Evolutionary conservation across 1,140 invertebrate genomes (phyloP).

Genomic region (Steinernema khuongi): DNA sequence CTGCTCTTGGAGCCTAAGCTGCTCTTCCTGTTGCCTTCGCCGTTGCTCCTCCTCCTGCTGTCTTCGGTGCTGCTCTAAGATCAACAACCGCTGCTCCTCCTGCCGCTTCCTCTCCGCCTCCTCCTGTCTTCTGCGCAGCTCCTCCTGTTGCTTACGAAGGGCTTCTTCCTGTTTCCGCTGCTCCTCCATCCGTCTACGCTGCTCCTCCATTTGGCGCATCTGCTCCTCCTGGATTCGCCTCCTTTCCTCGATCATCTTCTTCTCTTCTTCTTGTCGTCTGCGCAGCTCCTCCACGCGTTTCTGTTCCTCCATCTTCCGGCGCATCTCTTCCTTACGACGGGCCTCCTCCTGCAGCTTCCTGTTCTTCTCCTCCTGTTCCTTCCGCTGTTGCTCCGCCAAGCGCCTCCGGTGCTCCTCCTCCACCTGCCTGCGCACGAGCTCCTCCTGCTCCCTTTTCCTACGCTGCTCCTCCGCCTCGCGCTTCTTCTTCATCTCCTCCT

Average conservation of each 20-base stretch:
- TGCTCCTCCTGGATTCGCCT: slow-evolving; percentile 30
- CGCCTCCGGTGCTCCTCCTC: slow-evolving; percentile 39
- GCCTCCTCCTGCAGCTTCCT: slow-evolving; percentile 20
- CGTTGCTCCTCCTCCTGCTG: too few species aligned
- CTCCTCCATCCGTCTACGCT: too few species aligned
- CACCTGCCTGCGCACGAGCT: slow-evolving; percentile 42
- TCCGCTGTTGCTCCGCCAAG: slow-evolving; percentile 33
- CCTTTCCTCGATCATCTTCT: not conserved
- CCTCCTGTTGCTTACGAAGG: too few species aligned
- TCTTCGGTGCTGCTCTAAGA: too few species aligned
- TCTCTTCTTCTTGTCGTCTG: slow-evolving; percentile 7
- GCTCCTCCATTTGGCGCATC: too few species aligned
- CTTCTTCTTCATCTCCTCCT: too few species aligned
- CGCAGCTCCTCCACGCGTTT: not conserved
- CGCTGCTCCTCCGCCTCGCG: slow-evolving; percentile 28
- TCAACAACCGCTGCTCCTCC: too few species aligned
- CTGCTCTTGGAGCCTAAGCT: too few species aligned
- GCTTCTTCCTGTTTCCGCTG: too few species aligned
- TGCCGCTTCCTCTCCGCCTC: too few species aligned
- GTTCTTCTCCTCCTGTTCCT: slow-evolving; percentile 37
- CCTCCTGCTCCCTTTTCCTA: slow-evolving; percentile 41
- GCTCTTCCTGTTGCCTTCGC: too few species aligned
- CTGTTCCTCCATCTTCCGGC: slow-evolving; percentile 15
- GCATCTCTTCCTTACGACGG: slow-evolving; percentile 15
- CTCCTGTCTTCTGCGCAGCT: too few species aligned